Evolutionary conservation across 2,888 invertebrate genomes (phyloP).

Genomic region (Omphaloscelis lunosa): DNA sequence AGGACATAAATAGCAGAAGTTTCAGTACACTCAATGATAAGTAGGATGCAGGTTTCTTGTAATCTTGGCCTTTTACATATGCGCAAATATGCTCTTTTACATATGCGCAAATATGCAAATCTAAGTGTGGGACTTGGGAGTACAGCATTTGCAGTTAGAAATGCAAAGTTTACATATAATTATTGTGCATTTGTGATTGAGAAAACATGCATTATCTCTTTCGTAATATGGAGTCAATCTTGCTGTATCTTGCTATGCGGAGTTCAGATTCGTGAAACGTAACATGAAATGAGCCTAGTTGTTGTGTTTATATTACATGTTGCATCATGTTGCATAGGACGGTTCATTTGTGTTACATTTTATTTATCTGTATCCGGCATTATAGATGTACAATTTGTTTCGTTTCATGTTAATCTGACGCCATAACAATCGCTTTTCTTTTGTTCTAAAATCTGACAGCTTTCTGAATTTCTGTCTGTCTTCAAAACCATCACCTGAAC

Average conservation of each 20-base stretch:
- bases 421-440: background rate
- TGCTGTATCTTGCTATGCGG: background rate
- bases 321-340: background rate
- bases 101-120: background rate
- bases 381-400: background rate
- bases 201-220: background rate
- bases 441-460: background rate
- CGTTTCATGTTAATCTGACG: background rate
- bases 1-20: slow-evolving; percentile 46
- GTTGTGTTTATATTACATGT: background rate
- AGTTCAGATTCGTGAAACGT: background rate
- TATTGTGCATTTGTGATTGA: background rate
- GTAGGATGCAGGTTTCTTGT: background rate
- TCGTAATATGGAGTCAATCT: background rate
- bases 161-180: background rate
- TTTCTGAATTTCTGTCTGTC: background rate
- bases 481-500: background rate
- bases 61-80: background rate
- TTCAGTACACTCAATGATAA: background rate
- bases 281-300: background rate
- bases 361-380: background rate
- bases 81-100: background rate
- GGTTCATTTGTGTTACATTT: background rate
- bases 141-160: background rate
- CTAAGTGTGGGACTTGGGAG: too few relatives aligned